Base-by-base conservation (phyloP, 2,113 vertebrate species). In the Turdus rufiventris region DNA sequence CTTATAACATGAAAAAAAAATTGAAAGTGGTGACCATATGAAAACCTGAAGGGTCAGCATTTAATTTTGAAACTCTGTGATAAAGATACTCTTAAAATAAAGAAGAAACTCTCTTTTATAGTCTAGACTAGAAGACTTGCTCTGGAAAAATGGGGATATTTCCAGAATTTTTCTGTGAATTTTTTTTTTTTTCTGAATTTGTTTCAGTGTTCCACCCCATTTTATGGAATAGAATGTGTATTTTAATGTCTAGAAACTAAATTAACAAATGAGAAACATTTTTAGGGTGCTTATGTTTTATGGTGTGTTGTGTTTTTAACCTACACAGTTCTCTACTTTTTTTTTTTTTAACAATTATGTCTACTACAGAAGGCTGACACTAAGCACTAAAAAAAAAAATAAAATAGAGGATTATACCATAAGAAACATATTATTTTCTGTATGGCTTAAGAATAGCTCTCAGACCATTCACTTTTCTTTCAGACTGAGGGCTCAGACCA, bases 401-500 rank as follows among this genome's bases (percentile, higher is more conserved):
- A n/a, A n/a, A 38, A 38, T 38, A 51, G 67, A 79, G 58, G 80
- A 65, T 66, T 54, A 17, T 66, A 29, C 42, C 24, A 18, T n/a
- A 38, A 54, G 12, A 50, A 54, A 50, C 65, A 42, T 57, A 14
- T 2, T 48, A 79, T 91, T 60, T 94, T 40, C 42, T 9, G 1
- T 47, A 31, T 33, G 40, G 14, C 50, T 77, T 92, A 76, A 78
- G 63, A 54, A 56, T 31, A 79, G 14, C 31, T 91, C 62, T 94
- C 66, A 93, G 42, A 26, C 47, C 28, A n/a, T 60, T 95, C 11
- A 40, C 56, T 93, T 97, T 50, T 89, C 57, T 98, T 96, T 42
- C 97, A 99, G 99, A 97, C 54, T 12, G 99, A 99, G 92, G 98
- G 98, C 54, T 97, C 98, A 26, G 99, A 99, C 86, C 99, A 99